phyloP scores from a whole-genome alignment of 2,888 invertebrate genomes.

The Pocota personata region DNA sequence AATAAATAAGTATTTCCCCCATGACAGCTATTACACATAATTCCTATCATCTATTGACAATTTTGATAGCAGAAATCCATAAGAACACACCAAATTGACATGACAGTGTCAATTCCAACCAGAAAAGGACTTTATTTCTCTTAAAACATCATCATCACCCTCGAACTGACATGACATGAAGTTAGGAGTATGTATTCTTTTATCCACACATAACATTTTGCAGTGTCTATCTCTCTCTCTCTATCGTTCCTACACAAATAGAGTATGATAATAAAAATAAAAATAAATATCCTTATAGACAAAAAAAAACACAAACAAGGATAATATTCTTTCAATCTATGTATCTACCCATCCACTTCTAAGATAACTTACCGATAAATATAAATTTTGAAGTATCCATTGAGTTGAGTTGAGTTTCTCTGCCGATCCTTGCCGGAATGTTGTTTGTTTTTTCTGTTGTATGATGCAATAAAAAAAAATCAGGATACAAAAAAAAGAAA shows the following conservation, averaged over 20 bases:
- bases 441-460: background rate
- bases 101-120: background rate
- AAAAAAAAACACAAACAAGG: background rate
- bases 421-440: slow-evolving; percentile 42
- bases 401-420: slow-evolving; percentile 55
- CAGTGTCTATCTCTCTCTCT: background rate
- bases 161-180: slow-evolving; percentile 9
- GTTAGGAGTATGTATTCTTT: background rate
- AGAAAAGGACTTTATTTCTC: slow-evolving; percentile 21
- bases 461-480: slow-evolving; percentile 38
- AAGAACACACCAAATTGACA: background rate
- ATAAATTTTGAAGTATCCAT: slow-evolving; percentile 74
- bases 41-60: background rate
- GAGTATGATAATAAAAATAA: slow-evolving; percentile 18
- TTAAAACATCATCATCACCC: slow-evolving; percentile 2
- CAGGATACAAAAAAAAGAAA: slow-evolving; percentile 18
- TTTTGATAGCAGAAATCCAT: background rate
- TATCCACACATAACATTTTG: background rate
- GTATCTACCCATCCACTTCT: background rate
- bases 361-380: slow-evolving; percentile 68
- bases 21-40: background rate
- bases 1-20: background rate
- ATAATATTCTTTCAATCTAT: background rate
- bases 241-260: background rate
- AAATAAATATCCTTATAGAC: slow-evolving; percentile 7